Percentiles rank a stretch among this genome's conserved stretches.
Evolutionary conservation across 2,797 vertebrate genomes (phyloP).

Genomic region (Aulostomus chinensis): DNA sequence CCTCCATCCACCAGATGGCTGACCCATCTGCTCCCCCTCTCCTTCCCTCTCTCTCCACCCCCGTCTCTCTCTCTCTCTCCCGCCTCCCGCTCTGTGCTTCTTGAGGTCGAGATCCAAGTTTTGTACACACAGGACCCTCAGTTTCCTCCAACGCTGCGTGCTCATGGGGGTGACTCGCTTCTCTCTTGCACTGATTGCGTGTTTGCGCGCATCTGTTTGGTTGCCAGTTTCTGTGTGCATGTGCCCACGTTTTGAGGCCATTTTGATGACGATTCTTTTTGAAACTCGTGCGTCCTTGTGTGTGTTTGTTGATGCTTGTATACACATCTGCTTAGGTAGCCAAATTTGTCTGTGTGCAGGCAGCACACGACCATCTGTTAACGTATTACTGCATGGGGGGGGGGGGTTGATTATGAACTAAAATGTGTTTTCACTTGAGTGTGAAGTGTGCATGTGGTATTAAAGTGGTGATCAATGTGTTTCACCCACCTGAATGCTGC

Average conservation of each 20-base stretch:
- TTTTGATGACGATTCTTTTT: constrained; percentile 41
- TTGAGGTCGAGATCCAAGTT: constrained; percentile 69
- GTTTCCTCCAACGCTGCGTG: constrained; percentile 26
- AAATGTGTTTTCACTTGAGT: constrained; percentile 41
- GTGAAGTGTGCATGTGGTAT: constrained; percentile 34
- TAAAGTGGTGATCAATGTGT: constrained; percentile 5
- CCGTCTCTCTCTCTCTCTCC: constrained; percentile 36
- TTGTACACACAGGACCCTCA: constrained; percentile 50
- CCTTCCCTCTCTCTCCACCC: constrained; percentile 55
- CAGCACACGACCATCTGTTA: constrained; percentile 67
- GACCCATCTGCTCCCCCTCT: constrained; percentile 82
- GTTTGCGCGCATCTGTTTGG: constrained; percentile 49
- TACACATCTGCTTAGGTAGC: constrained; percentile 71
- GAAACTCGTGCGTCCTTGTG: constrained; percentile 34
- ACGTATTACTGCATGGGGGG: constrained; percentile 37
- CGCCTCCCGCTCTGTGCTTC: constrained; percentile 61
- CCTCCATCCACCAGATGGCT: constrained; percentile 83
- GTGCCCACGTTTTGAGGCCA: constrained; percentile 36
- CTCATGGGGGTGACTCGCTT: constrained; percentile 35
- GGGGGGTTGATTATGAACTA: constrained; percentile 37
- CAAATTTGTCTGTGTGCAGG: constrained; percentile 47
- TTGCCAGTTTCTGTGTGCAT: constrained; percentile 21
- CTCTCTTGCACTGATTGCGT: constrained; percentile 32
- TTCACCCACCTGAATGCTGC: neutral
- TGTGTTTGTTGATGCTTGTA: constrained; percentile 29